These are phyloP conservation scores for Zaprionus taronus DNA, from an alignment of 1,140 invertebrate species.

Conservation along the genomic window DNA sequence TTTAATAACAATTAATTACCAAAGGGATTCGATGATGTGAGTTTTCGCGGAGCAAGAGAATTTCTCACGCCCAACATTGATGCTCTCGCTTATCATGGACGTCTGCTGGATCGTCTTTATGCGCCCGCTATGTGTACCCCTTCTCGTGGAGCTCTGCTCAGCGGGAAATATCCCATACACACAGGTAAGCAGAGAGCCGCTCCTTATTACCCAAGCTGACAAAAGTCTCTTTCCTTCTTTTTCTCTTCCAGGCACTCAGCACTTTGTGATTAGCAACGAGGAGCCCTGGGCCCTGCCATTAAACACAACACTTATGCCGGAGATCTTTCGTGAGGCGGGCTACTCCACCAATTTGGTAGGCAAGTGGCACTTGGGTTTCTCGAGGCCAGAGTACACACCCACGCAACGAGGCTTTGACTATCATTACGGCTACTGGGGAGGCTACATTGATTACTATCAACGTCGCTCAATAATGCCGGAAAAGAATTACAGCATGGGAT, in stretches of 20 bases:
- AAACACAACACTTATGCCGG: slow-evolving; percentile 89
- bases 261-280: slow-evolving; percentile 89
- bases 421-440: slow-evolving; percentile 94
- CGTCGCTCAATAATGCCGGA: slow-evolving; percentile 87
- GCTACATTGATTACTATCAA: slow-evolving; percentile 93
- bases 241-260: slow-evolving; percentile 89
- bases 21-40: slow-evolving; percentile 95
- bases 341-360: slow-evolving; percentile 94
- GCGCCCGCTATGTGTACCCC: slow-evolving; percentile 91
- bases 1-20: slow-evolving; percentile 5
- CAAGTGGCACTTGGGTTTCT: slow-evolving; percentile 96
- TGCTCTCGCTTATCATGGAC: slow-evolving; percentile 90
- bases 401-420: slow-evolving; percentile 92
- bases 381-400: slow-evolving; percentile 90
- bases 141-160: slow-evolving; percentile 90
- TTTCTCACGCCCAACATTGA: slow-evolving; percentile 95
- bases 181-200: slow-evolving; percentile 85
- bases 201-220: background rate
- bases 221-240: background rate
- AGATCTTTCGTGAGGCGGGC: slow-evolving; percentile 90
- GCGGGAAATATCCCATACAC: slow-evolving; percentile 93
- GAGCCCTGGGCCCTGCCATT: slow-evolving; percentile 91
- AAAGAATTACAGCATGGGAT: slow-evolving; percentile 85
- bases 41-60: slow-evolving; percentile 94
- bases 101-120: slow-evolving; percentile 91